Evolutionary conservation across 2,113 vertebrate species (phyloP).

Genomic region (Semnornis frantzii): DNA sequence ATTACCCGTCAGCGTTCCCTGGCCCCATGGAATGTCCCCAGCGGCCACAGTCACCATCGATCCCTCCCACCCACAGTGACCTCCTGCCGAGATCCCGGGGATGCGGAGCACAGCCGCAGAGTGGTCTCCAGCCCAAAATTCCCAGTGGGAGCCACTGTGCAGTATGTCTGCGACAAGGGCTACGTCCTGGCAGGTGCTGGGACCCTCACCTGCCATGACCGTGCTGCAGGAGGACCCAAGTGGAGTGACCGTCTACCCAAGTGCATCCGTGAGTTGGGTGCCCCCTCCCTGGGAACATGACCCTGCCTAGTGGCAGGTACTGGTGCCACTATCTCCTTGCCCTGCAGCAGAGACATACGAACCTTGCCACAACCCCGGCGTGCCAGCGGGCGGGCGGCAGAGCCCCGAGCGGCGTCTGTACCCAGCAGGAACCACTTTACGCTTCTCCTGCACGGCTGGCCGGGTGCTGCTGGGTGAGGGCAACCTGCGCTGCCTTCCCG

Average conservation of each 20-base stretch:
- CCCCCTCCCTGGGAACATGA: background rate
- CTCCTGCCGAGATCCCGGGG: constrained; percentile 88
- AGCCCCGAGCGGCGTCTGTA: constrained; percentile 83
- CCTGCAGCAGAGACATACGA: constrained; percentile 84
- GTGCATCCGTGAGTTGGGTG: constrained; percentile 85
- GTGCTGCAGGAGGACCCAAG: constrained; percentile 84
- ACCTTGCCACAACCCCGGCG: constrained; percentile 87
- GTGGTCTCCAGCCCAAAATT: constrained; percentile 87
- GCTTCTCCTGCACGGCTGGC: constrained; percentile 85
- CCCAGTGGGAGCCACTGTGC: constrained; percentile 87
- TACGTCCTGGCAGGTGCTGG: constrained; percentile 85
- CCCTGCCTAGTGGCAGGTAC: fast-evolving
- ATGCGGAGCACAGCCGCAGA: constrained; percentile 89
- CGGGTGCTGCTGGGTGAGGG: constrained; percentile 87
- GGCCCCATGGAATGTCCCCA: fast-evolving
- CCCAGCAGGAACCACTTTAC: constrained; percentile 84
- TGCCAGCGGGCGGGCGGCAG: constrained; percentile 82
- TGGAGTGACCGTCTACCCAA: constrained; percentile 92
- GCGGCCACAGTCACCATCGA: fast-evolving
- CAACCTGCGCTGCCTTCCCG: constrained; percentile 87
- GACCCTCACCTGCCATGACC: constrained; percentile 88
- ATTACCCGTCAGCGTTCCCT: background rate
- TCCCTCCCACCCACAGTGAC: constrained; percentile 74
- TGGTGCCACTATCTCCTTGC: background rate
- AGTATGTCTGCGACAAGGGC: constrained; percentile 91